Conservation (phyloP, 2,888 invertebrate species). For the Microlaimidae sp. region DNA sequence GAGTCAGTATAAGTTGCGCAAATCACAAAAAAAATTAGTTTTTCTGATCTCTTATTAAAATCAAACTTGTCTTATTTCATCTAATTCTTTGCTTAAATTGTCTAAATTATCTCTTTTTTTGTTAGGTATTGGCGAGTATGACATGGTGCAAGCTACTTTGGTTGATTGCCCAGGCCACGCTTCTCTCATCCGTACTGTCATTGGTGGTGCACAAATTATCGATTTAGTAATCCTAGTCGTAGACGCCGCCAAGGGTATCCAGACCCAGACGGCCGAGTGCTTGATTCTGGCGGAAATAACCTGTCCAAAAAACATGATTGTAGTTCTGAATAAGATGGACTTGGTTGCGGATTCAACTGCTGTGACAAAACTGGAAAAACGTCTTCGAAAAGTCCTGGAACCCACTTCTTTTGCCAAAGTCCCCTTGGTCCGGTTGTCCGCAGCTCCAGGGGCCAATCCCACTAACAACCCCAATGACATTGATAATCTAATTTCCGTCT, state of each 20-base stretch:
- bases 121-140: conserved; percentile 17
- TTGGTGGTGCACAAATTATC: conserved; percentile 41
- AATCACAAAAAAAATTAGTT: no score
- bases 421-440: conserved; percentile 44
- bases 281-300: conserved; percentile 50
- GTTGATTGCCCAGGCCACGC: conserved; percentile 64
- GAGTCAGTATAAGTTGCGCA: no score
- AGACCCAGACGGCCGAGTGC: conserved; percentile 60
- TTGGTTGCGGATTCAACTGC: conserved; percentile 16
- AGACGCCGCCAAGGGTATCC: conserved; percentile 54
- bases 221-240: conserved; percentile 52
- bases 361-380: conserved; percentile 41
- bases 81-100: no score
- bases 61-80: no score
- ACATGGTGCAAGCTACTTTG: conserved; percentile 49
- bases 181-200: conserved; percentile 51
- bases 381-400: conserved; percentile 44
- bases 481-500: conserved; percentile 40
- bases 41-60: no score
- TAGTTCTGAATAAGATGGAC: conserved; percentile 50
- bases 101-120: no score
- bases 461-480: conserved; percentile 33
- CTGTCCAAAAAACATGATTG: conserved; percentile 43
- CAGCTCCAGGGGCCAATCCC: conserved; percentile 42
- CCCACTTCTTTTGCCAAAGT: conserved; percentile 44